Evolutionary conservation across 37 sponge, comb jelly and placozoan species (phyloP).

Genomic region (Geodia barretti): DNA sequence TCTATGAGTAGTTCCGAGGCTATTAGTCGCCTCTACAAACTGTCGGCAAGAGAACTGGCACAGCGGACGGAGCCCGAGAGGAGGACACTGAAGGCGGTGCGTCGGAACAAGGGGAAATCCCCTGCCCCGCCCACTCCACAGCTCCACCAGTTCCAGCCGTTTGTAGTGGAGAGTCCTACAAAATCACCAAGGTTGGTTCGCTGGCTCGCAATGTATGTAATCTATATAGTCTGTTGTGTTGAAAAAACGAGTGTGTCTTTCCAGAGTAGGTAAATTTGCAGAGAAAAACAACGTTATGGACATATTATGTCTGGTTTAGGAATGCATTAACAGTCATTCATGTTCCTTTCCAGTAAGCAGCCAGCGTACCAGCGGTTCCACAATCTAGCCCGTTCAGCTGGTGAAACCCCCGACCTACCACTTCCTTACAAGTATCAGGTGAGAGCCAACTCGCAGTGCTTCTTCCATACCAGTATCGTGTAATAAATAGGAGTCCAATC

Average conservation of each 20-base stretch:
- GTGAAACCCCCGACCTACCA: slow-evolving; percentile 8
- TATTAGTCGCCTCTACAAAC: not conserved
- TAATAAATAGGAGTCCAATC: not conserved
- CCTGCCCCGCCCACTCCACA: slow-evolving; percentile 1
- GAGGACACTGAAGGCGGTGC: not conserved
- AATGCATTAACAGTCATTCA: no score
- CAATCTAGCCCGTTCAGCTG: not conserved
- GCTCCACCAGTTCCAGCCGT: slow-evolving; percentile 8
- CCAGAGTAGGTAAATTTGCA: no score
- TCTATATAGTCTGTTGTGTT: no score
- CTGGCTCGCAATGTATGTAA: not conserved
- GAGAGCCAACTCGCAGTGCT: not conserved
- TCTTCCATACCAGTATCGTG: not conserved
- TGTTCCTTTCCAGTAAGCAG: not conserved
- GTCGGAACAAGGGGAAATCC: not conserved
- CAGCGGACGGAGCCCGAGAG: not conserved
- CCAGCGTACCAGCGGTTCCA: slow-evolving; percentile 41
- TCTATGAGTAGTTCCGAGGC: not conserved
- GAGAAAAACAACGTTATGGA: no score
- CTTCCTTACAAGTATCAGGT: slow-evolving; percentile 31
- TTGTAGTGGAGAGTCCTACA: slow-evolving; percentile 23
- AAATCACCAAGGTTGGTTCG: slow-evolving; percentile 5
- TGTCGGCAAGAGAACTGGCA: not conserved
- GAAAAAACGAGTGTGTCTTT: no score
- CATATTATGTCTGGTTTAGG: no score